Evolutionary conservation across 2,888 invertebrate genomes (phyloP).

Genomic region (Azorinus chamasolen): DNA sequence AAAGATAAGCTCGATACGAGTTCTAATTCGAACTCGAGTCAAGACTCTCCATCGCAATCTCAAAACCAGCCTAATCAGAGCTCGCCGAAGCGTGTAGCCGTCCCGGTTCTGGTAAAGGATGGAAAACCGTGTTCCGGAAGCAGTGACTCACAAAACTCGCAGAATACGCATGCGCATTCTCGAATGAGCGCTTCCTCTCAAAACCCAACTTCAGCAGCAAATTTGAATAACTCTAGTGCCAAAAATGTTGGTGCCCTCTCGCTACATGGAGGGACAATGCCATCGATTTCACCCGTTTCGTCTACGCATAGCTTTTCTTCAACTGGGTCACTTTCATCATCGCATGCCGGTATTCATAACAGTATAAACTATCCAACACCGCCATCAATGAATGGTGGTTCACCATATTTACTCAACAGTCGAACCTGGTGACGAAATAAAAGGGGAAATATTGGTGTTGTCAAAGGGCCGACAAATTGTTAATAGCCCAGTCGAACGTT

Average conservation of each 20-base stretch:
- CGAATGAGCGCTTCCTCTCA: conserved; percentile 56
- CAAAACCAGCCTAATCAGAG: conserved; percentile 53
- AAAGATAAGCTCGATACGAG: conserved; percentile 81
- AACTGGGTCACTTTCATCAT: conserved; percentile 57
- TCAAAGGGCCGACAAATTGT: conserved; percentile 1
- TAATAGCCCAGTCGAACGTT: conserved; percentile 35
- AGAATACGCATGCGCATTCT: conserved; percentile 53
- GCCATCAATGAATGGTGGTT: conserved; percentile 75
- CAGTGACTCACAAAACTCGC: conserved; percentile 64
- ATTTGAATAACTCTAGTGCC: conserved; percentile 60
- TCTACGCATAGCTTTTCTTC: conserved; percentile 68
- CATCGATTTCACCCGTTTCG: conserved; percentile 54
- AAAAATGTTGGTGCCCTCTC: conserved; percentile 49
- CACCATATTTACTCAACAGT: conserved; percentile 80
- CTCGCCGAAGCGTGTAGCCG: conserved; percentile 84
- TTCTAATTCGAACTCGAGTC: conserved; percentile 62
- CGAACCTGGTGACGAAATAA: conserved; percentile 76
- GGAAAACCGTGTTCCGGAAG: conserved; percentile 88
- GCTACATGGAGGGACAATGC: conserved; percentile 56
- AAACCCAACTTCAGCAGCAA: conserved; percentile 36
- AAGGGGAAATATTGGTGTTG: conserved; percentile 3
- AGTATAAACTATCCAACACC: conserved; percentile 75
- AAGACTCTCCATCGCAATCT: conserved; percentile 63
- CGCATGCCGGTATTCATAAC: conserved; percentile 71
- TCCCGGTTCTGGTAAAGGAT: conserved; percentile 87